A percentile compares a stretch with the other conserved stretches of the same genome.
Conservation (phyloP, 2,797 vertebrate genomes). For the Tinamus major region DNA sequence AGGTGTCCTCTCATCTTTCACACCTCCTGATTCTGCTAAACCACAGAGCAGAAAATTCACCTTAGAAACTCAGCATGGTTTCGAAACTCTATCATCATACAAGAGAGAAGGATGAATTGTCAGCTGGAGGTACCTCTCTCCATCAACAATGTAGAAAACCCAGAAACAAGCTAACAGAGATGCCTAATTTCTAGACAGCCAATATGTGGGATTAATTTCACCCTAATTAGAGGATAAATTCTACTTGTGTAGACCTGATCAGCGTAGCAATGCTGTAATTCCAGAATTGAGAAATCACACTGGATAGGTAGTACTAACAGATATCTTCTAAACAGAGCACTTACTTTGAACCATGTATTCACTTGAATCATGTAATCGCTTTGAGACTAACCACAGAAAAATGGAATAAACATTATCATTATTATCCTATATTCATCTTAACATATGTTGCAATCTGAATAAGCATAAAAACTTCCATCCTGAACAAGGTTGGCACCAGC, state of each 20-base stretch:
- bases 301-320: not conserved
- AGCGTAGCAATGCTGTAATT: not conserved
- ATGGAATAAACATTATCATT: not conserved
- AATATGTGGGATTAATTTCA: not conserved
- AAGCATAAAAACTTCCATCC: not conserved
- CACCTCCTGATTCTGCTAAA: not conserved
- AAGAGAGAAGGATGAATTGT: not conserved
- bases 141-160: not conserved
- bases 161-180: not conserved
- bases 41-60: not conserved
- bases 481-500: not conserved
- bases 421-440: not conserved
- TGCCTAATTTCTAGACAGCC: not conserved
- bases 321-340: not conserved
- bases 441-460: not conserved
- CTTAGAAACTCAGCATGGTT: accelerated
- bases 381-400: not conserved
- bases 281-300: not conserved
- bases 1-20: not conserved
- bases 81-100: not conserved
- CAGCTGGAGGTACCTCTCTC: not conserved
- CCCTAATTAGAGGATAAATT: not conserved
- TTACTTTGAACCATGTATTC: not conserved
- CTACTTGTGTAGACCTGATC: not conserved
- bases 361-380: not conserved